Percentiles rank a stretch among this genome's conserved stretches.
These are phyloP conservation scores for Sarcophaga rosellei DNA, from an alignment of 2,888 invertebrate species.

Conservation along the genomic window DNA sequence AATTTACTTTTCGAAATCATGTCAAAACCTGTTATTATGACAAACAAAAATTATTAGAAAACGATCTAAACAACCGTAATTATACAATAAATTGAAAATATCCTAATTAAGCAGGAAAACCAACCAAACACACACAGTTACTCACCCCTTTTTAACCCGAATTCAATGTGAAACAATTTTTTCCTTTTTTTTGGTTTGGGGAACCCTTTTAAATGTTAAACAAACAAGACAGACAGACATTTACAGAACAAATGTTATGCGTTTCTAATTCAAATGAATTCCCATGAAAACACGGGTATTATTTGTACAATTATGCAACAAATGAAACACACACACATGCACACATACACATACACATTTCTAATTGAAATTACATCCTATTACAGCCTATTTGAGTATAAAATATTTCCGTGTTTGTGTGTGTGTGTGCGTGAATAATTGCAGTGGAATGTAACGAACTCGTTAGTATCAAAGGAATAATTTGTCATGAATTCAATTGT, in stretches of 20 bases:
- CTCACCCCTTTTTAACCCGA: neutral
- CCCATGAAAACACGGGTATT: conserved; percentile 20
- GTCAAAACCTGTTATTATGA: conserved; percentile 28
- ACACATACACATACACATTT: neutral
- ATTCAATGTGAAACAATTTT: conserved; percentile 37
- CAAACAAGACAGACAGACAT: neutral
- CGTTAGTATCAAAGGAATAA: conserved; percentile 42
- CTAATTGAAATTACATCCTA: neutral
- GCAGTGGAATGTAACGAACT: conserved; percentile 17
- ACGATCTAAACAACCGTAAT: neutral
- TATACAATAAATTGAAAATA: conserved; percentile 11
- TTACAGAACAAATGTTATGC: conserved; percentile 39
- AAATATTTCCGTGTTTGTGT: no score
- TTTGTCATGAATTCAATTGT: conserved; percentile 43
- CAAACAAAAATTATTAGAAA: conserved; percentile 13
- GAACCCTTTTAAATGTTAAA: conserved; percentile 39
- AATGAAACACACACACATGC: neutral
- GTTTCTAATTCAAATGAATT: conserved; percentile 36
- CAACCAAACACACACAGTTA: neutral
- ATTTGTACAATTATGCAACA: neutral
- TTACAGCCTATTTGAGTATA: no score
- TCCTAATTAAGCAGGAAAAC: conserved; percentile 43
- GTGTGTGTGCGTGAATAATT: conserved; percentile 38
- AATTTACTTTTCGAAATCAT: no score
- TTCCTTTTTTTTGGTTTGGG: neutral